Base-by-base conservation (phyloP, 2,888 invertebrate genomes). In the Flexamia atlantica region DNA sequence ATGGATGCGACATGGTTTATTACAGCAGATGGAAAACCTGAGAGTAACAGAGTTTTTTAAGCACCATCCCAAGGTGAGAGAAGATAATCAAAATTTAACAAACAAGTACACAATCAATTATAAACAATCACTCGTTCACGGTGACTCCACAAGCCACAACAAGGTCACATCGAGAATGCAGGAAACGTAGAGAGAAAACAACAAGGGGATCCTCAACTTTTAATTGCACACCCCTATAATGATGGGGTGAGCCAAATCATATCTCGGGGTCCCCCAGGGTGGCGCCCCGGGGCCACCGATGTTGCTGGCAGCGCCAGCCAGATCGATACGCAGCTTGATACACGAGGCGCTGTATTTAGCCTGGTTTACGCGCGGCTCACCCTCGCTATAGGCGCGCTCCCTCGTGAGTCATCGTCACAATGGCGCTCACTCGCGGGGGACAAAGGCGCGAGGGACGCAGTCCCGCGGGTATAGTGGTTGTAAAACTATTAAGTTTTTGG, bases 321-420 rank as follows among this genome's bases (percentile, higher is more conserved):
- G 64, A 64, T 64, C 64, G 64, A 64, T 64, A 64, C 20, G 14
- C 12, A 4, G 57, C 23, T 0, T 57, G 57, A 57, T 57, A 64
- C 64, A 28, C 28, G 64, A 64, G 64, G 4, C 64, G 64, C 3
- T 64, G 64, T 64, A 64, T 64, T 64, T 64, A 64, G 64, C 64
- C 28, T 30, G 12, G 46, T 46, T 46, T 46, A 12, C 17, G 46
- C 46, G 46, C n/a, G 46, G 7, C 12, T 46, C 46, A 17, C 46
- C 46, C 36, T 36, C 36, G 5, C 36, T 36, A 36, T 36, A 36
- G 36, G 36, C 36, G n/a, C n/a, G n/a, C n/a, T n/a, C 57, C 57
- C 57, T 57, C 23, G 20, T 5, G 64, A 64, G 64, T 64, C 64
- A 64, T 64, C 64, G 46, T 64, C 17, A 64, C 64, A 64, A 64